phyloP scores from a whole-genome alignment of 2,888 invertebrate species.

The Dendrolimus houi region DNA sequence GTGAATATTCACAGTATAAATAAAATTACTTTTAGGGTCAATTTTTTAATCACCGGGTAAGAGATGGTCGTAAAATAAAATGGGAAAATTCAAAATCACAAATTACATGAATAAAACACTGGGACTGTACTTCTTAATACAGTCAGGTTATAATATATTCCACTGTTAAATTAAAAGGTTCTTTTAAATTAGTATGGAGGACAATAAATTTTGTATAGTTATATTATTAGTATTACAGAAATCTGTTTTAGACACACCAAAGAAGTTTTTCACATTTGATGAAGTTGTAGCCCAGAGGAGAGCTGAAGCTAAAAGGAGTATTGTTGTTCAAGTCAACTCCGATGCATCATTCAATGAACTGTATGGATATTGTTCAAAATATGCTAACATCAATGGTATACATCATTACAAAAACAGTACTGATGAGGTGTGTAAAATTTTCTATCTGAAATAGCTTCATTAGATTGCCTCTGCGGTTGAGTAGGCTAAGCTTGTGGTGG shows the following conservation, averaged over 20 bases:
- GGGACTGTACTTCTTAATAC: neutral
- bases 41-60: too few species aligned
- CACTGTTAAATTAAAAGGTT: neutral
- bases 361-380: constrained; percentile 80
- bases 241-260: constrained; percentile 40
- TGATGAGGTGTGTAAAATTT: constrained; percentile 49
- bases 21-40: too few species aligned
- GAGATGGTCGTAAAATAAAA: neutral
- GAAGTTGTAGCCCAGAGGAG: constrained; percentile 77
- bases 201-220: too few species aligned
- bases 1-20: too few species aligned
- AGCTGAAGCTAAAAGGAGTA: constrained; percentile 80
- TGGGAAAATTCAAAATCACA: neutral
- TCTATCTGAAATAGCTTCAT: too few species aligned
- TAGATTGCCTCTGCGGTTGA: too few species aligned
- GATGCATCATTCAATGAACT: constrained; percentile 81
- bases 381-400: constrained; percentile 79
- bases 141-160: neutral
- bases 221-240: neutral
- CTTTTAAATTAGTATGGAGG: too few species aligned
- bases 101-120: neutral
- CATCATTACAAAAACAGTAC: constrained; percentile 78
- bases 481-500: too few species aligned
- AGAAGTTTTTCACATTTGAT: constrained; percentile 67
- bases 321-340: constrained; percentile 86